A percentile compares a stretch with the other conserved stretches of the same genome.
Conservation (phyloP, 2,888 invertebrate genomes). For the Papilio gigon region DNA sequence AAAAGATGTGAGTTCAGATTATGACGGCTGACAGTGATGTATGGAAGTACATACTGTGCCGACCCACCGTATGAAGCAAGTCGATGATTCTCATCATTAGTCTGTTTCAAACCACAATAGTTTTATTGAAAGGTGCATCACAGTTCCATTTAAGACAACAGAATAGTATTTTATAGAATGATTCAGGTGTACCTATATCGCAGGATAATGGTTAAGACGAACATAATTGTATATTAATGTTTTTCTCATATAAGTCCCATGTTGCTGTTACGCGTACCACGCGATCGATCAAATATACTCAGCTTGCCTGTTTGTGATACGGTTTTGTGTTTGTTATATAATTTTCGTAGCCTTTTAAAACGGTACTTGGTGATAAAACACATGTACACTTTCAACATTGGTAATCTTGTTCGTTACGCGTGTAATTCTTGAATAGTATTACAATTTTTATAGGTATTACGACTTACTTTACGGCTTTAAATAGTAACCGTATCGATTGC, state of each 20-base stretch:
- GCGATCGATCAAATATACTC: not conserved
- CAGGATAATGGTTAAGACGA: no score
- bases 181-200: no score
- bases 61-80: no score
- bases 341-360: constrained; percentile 15
- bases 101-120: no score
- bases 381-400: constrained; percentile 10
- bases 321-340: constrained; percentile 16
- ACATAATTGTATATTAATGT: not conserved
- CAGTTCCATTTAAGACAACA: no score
- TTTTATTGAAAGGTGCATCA: no score
- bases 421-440: constrained; percentile 23
- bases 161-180: no score
- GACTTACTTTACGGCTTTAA: constrained; percentile 13
- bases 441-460: constrained; percentile 24
- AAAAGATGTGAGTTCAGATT: no score
- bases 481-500: not conserved
- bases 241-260: not conserved
- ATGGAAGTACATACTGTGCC: no score
- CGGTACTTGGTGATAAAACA: constrained; percentile 11
- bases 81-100: no score
- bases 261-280: not conserved
- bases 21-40: no score
- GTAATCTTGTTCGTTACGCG: constrained; percentile 21
- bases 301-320: not conserved